These are phyloP conservation scores for Papilio dardanus DNA, from an alignment of 1,140 invertebrate genomes.

Conservation along the genomic window DNA sequence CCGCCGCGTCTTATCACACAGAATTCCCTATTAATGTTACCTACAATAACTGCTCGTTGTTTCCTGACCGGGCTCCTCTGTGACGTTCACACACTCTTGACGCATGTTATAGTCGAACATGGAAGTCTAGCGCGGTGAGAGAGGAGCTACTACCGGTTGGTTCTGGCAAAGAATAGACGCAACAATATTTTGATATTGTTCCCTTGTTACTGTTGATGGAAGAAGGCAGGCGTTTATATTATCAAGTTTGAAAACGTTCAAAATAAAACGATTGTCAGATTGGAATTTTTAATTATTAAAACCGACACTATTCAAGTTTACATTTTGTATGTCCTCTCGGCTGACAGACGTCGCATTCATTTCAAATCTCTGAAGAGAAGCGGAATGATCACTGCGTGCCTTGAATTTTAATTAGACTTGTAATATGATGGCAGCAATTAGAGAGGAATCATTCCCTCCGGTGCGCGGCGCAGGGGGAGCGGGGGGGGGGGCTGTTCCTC, in stretches of 20 bases:
- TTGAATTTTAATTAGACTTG: conserved; percentile 36
- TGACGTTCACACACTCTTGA: neutral
- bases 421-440: conserved; percentile 31
- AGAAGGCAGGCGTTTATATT: too few relatives aligned
- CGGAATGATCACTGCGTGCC: conserved; percentile 23
- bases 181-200: too few relatives aligned
- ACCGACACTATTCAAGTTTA: neutral
- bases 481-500: neutral
- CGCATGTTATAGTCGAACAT: too few relatives aligned
- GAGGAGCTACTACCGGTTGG: too few relatives aligned
- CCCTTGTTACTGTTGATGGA: too few relatives aligned
- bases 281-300: neutral
- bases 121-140: too few relatives aligned
- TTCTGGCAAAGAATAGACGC: too few relatives aligned
- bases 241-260: neutral
- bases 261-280: neutral
- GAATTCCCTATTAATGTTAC: conserved; percentile 4
- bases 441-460: neutral
- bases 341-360: conserved; percentile 27
- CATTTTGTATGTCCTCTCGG: neutral
- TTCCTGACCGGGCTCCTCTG: neutral
- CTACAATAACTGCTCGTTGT: neutral
- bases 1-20: neutral
- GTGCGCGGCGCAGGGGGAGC: too few relatives aligned
- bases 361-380: conserved; percentile 20